Evolutionary conservation across 2,797 vertebrate genomes (phyloP).

Genomic region (Dromococcyx pavoninus): DNA sequence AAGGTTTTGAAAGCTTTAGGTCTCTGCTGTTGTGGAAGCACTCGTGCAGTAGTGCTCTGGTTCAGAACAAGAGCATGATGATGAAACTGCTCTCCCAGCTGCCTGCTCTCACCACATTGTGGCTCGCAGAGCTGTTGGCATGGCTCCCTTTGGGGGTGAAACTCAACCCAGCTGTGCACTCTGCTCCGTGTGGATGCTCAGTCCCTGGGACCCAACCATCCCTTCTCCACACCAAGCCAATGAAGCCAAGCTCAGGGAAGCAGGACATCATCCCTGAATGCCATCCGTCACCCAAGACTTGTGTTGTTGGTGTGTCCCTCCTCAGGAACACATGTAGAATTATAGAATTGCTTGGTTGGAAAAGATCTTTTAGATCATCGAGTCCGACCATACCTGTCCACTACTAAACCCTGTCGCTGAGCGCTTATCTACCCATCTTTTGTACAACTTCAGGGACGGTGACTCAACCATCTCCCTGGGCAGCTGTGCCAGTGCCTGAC

Average conservation of each 20-base stretch:
- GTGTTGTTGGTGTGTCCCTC: accelerated
- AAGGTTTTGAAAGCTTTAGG: not conserved
- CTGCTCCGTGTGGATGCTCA: not conserved
- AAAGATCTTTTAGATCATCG: no score
- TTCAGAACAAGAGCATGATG: not conserved
- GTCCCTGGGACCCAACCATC: no score
- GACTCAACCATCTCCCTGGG: no score
- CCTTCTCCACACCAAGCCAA: not conserved
- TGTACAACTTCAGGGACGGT: no score
- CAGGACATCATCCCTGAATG: accelerated
- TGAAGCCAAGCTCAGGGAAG: not conserved
- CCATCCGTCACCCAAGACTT: not conserved
- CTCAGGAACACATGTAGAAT: no score
- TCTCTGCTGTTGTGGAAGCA: not conserved
- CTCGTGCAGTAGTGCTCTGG: accelerated
- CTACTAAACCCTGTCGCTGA: no score
- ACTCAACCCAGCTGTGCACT: not conserved
- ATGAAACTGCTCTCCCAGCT: not conserved
- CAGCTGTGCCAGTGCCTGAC: no score
- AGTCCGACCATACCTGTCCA: no score
- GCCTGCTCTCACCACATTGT: not conserved
- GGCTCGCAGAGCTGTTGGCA: not conserved
- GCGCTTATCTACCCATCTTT: no score
- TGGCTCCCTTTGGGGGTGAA: no score
- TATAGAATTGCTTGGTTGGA: no score